These are phyloP conservation scores for Scaptodrosophila lebanonensis DNA, from an alignment of 1,140 invertebrate genomes.

Conservation along the genomic window DNA sequence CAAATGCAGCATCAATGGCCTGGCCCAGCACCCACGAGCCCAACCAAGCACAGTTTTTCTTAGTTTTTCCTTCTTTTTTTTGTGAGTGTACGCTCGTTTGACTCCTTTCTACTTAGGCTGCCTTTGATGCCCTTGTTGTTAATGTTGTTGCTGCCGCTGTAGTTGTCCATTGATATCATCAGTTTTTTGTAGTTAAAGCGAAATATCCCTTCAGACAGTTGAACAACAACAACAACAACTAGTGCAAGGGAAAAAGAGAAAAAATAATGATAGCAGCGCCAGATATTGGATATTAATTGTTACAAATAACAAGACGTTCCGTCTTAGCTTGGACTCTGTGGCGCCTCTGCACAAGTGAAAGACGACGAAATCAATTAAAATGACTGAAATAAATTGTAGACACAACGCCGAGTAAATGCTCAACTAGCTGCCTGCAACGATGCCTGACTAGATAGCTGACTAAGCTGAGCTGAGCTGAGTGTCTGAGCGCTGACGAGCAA, in stretches of 20 bases:
- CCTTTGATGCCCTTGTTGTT: conserved; percentile 31
- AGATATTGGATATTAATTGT: conserved; percentile 75
- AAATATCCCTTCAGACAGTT: conserved; percentile 37
- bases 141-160: too few species aligned
- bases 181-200: conserved; percentile 48
- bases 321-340: neutral
- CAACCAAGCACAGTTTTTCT: conserved; percentile 9
- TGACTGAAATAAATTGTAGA: conserved; percentile 67
- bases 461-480: conserved; percentile 13
- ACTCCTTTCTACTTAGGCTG: conserved; percentile 26
- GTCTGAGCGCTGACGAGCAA: conserved; percentile 32
- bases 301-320: conserved; percentile 65
- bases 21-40: conserved; percentile 19
- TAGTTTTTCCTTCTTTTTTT: conserved; percentile 1
- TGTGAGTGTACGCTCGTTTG: conserved; percentile 8
- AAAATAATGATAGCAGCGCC: conserved; percentile 58
- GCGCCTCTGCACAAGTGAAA: conserved; percentile 1
- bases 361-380: conserved; percentile 66
- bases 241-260: conserved; percentile 13
- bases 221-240: conserved; percentile 18
- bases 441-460: too few species aligned
- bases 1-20: conserved; percentile 68
- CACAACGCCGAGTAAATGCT: conserved; percentile 43
- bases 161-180: conserved; percentile 52
- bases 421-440: conserved; percentile 1